Conservation (phyloP, 1,140 invertebrate species). For the Aporrectodea caliginosa region DNA sequence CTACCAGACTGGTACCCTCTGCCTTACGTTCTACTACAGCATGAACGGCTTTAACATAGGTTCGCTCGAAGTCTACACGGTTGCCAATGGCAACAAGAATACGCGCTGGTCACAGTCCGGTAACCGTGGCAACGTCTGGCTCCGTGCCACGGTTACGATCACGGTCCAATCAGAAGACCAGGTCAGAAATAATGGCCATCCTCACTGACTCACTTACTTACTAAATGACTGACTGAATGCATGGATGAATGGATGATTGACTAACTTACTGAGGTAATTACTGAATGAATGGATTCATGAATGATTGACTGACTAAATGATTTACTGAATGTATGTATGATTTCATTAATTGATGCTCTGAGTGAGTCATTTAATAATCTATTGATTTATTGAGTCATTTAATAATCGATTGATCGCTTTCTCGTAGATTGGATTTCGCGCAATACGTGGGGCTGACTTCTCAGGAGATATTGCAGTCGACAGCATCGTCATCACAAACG, state of each 20-base stretch:
- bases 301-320: no score
- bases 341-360: no score
- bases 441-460: conserved; percentile 41
- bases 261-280: no score
- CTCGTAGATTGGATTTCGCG: conserved; percentile 43
- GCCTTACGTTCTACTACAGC: conserved; percentile 66
- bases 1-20: conserved; percentile 32
- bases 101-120: conserved; percentile 32
- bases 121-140: conserved; percentile 32
- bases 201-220: no score
- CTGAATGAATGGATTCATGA: no score
- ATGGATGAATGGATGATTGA: no score
- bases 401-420: no score
- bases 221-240: no score
- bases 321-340: no score
- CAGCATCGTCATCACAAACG: conserved; percentile 40
- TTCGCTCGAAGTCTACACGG: conserved; percentile 41
- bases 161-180: neutral
- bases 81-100: conserved; percentile 32
- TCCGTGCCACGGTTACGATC: conserved; percentile 37
- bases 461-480: conserved; percentile 51
- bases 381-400: no score
- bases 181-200: no score
- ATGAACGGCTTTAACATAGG: conserved; percentile 66
- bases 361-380: no score